phyloP scores from a whole-genome alignment of 2,113 vertebrate genomes.

The Nibea coibor region DNA sequence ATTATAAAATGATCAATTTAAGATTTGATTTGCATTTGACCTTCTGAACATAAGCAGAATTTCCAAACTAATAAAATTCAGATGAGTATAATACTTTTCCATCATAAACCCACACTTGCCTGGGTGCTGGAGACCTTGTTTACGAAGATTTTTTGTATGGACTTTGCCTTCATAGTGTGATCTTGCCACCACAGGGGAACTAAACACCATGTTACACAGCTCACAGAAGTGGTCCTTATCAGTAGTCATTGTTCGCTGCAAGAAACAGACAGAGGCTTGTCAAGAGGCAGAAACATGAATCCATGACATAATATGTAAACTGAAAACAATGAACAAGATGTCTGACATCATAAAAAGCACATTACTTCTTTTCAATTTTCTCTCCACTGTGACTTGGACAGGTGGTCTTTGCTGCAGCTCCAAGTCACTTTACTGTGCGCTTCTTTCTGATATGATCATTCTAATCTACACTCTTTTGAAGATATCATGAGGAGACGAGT shows the following conservation, averaged over 20 bases:
- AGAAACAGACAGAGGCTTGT: not conserved
- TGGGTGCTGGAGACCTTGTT: conserved; percentile 53
- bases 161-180: conserved; percentile 87
- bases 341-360: not conserved
- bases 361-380: not conserved
- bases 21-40: not conserved
- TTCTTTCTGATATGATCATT: not conserved
- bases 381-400: not conserved
- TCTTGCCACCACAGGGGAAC: conserved; percentile 80
- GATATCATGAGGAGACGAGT: not conserved
- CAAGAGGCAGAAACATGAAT: not conserved
- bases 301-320: not conserved
- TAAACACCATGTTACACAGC: conserved; percentile 88
- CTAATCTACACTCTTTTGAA: not conserved
- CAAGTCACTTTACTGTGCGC: not conserved
- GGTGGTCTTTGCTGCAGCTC: not conserved
- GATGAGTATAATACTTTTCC: not conserved
- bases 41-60: not conserved
- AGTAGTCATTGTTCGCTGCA: conserved; percentile 71
- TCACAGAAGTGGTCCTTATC: conserved; percentile 84
- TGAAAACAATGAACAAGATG: not conserved
- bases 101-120: conserved; percentile 52
- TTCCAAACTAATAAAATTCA: not conserved
- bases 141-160: conserved; percentile 84
- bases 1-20: conserved; percentile 2